A percentile compares a stretch with the other conserved stretches of the same genome.
Evolutionary conservation across 53 echinoderm and acorn worm species (phyloP).

Genomic region (Arbacia lixula): DNA sequence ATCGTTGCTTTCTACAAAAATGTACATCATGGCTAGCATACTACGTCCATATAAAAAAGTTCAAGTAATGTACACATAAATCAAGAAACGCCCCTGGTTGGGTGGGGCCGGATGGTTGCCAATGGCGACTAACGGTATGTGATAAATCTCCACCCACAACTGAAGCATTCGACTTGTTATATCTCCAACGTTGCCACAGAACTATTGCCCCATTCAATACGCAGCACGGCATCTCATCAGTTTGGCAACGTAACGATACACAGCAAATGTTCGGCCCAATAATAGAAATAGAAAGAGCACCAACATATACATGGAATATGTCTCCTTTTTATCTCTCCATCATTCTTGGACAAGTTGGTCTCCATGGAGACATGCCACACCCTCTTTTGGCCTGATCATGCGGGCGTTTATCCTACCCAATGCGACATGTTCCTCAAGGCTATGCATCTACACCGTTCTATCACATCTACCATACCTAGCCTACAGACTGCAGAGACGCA

Average conservation of each 20-base stretch:
- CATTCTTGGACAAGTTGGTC: neutral
- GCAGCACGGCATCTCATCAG: neutral
- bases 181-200: too few species aligned
- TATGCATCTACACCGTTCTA: too few species aligned
- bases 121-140: too few species aligned
- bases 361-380: neutral
- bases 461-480: slow-evolving; percentile 29
- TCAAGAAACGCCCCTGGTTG: too few species aligned
- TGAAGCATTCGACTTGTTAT: too few species aligned
- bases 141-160: too few species aligned
- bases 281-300: slow-evolving; percentile 27
- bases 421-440: too few species aligned
- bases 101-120: too few species aligned
- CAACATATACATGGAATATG: slow-evolving; percentile 25
- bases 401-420: too few species aligned
- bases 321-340: neutral
- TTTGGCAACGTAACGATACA: slow-evolving; percentile 13
- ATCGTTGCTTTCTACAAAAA: slow-evolving; percentile 33
- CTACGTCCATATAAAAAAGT: slow-evolving; percentile 44
- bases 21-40: slow-evolving; percentile 19
- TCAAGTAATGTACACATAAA: slow-evolving; percentile 56
- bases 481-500: slow-evolving; percentile 35
- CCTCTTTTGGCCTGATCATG: too few species aligned
- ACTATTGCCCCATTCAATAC: too few species aligned
- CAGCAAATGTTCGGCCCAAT: neutral